These are phyloP conservation scores for Luscinia megarhynchos DNA, from an alignment of 2,797 vertebrate genomes.

Conservation along the genomic window DNA sequence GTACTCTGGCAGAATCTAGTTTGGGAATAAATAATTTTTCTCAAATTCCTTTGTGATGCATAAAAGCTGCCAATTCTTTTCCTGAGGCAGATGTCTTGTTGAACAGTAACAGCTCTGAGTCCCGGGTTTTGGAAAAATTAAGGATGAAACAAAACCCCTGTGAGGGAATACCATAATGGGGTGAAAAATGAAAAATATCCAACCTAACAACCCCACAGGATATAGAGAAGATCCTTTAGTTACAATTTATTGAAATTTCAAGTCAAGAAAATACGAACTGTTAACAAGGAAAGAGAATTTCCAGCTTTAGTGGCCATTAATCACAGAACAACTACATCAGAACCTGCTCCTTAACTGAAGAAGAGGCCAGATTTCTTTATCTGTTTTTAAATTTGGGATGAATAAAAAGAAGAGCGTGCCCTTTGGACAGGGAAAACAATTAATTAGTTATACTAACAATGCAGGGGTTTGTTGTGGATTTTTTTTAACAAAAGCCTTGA, in stretches of 20 bases:
- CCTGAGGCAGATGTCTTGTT: conserved; percentile 50
- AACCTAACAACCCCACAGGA: not conserved
- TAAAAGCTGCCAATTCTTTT: conserved; percentile 57
- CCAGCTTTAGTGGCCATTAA: not conserved
- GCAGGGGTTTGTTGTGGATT: not conserved
- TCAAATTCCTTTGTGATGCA: conserved; percentile 35
- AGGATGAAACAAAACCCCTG: conserved; percentile 27
- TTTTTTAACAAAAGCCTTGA: not conserved
- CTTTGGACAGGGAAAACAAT: not conserved
- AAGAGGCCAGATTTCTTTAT: not conserved
- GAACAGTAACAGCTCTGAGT: not conserved
- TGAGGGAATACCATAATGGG: not conserved
- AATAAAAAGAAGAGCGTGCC: not conserved
- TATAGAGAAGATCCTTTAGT: not conserved
- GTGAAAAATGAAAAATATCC: not conserved
- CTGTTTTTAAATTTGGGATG: not conserved
- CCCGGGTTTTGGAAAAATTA: not conserved
- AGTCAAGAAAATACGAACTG: not conserved
- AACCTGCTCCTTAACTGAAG: not conserved
- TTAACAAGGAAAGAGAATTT: not conserved
- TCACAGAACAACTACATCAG: not conserved
- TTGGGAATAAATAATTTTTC: conserved; percentile 45
- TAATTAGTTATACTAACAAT: not conserved
- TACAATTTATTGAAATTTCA: not conserved
- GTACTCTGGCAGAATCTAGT: conserved; percentile 10